Conservation (phyloP, 2,888 invertebrate genomes). For the Tryphoninae sp. region DNA sequence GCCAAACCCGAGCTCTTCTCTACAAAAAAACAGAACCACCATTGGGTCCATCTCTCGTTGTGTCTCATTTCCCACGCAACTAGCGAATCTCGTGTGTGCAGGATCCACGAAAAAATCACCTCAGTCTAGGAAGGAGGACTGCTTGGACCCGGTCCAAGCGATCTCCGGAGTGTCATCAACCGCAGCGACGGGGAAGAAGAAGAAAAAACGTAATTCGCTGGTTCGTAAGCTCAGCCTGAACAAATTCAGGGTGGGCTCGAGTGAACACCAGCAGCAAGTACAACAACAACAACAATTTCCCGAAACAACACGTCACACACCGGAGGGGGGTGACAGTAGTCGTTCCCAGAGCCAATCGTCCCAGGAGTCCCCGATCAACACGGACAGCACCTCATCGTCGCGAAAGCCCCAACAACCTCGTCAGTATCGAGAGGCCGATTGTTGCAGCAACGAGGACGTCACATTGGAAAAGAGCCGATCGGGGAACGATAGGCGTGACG, state of each 20-base stretch:
- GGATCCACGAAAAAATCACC: slow-evolving; percentile 34
- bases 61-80: no score
- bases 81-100: slow-evolving; percentile 14
- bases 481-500: slow-evolving; percentile 62
- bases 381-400: slow-evolving; percentile 68
- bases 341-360: slow-evolving; percentile 77
- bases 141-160: slow-evolving; percentile 20
- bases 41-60: no score
- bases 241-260: slow-evolving; percentile 74
- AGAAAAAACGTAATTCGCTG: slow-evolving; percentile 72
- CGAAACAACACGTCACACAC: slow-evolving; percentile 72
- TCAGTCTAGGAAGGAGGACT: slow-evolving; percentile 26
- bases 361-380: slow-evolving; percentile 74
- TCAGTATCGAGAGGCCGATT: slow-evolving; percentile 42
- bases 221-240: slow-evolving; percentile 76
- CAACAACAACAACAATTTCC: slow-evolving; percentile 20
- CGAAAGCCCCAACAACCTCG: slow-evolving; percentile 37
- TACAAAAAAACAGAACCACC: no score
- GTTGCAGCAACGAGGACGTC: slow-evolving; percentile 31
- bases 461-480: slow-evolving; percentile 61
- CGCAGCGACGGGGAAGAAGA: slow-evolving; percentile 71
- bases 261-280: slow-evolving; percentile 60
- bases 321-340: slow-evolving; percentile 78
- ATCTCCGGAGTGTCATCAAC: slow-evolving; percentile 27
- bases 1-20: no score